Base-by-base conservation (phyloP, 2,888 invertebrate species). In the Polyommatus icarus region DNA sequence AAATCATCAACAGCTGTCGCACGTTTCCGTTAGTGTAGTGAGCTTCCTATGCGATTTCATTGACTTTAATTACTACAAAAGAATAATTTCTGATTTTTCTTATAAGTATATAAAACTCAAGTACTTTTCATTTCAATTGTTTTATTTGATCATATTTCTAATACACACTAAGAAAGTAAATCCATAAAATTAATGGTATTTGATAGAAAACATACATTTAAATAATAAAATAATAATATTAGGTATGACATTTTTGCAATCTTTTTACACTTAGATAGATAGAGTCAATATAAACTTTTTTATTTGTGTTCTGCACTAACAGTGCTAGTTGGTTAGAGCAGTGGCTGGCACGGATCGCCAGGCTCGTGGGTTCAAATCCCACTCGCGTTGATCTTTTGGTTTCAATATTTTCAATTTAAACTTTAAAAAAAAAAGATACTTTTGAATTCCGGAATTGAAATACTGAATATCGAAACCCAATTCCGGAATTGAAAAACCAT, bases 41-140 rank as follows among this genome's bases (percentile, higher is more conserved):
- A 50, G 50, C 50, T 50, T 50, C 50, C 12, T 50, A 50, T 50
- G 50, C 50, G 50, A 50, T 50, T 50, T 50, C 50, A 50, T 50
- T 50, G 50, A 50, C 36, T 50, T 50, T 12, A 50, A 50, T 50
- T 50, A 50, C 15, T 12, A 50, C 50, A 50, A 50, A 10, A 3
- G 50, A 50, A 50, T 50, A 50, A 50, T 50, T 50, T 50, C 50
- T 15, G 50, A 50, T 50, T 50, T 50, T 50, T 50, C 50, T 50
- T 50, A 50, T 50, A 50, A 50, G 54, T 54, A 54, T 54, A 54
- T 54, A 54, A 54, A 54, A 54, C 54, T 54, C 54, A 54, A 54
- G 54, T 54, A 54, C 54, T 54, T 54, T 54, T 54, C 54, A 54
- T 54, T 54, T 54, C 54, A 54, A 54, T 54, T 54, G 54, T 54